Evolutionary conservation across 2,888 invertebrate species (phyloP), one percentile per base, ranked within the genome.

Genomic region (Oscheius sp.): DNA sequence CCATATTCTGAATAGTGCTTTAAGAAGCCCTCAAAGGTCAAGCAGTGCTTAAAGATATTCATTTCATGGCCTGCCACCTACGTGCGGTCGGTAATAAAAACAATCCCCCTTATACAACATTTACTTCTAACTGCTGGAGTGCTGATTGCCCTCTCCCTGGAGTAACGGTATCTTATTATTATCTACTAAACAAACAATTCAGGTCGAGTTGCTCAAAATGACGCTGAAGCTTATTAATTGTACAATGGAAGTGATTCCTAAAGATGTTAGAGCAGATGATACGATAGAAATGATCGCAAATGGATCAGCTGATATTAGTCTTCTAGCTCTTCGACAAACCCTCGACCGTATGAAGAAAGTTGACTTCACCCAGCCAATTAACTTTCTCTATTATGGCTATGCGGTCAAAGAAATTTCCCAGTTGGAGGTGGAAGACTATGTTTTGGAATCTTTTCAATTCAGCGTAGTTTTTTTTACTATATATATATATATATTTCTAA

Each of bases 371-470:
- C 68, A 70, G 20, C 72, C 74, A 0, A 63, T 72, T 26, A 70
- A 68, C 3, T 72, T 68, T n/a, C 67, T 74, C 4, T 72, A 74
- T 32, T 72, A 70, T 24, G 74, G 74, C 9, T 74, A 74, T 67
- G 50, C 72, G 36, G 47, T 74, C 8, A 33, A 54, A 44, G 72
- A 74, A 30, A 68, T 72, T 41, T 72, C 74, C 0, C 67, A 72
- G 47, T 68, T 74, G n/a, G 51, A 70, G 3, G 72, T 74, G 9
- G 71, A 72, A 5, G 72, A 74, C 44, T 74, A 74, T 54, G 72
- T 74, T 47, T 56, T 72, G 30, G 33, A 68, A 30, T 47, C 70
- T 1, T 74, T 72, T 24, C 36, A 72, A 47, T 32, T 36, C 0
- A 68, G 67, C 49, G 74, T 74, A 54, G n/a, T n/a, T n/a, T n/a